Evolutionary conservation across 2,888 invertebrate genomes (phyloP), one percentile per base, ranked within the genome.

Genomic region (Cylindroiulus punctatus): DNA sequence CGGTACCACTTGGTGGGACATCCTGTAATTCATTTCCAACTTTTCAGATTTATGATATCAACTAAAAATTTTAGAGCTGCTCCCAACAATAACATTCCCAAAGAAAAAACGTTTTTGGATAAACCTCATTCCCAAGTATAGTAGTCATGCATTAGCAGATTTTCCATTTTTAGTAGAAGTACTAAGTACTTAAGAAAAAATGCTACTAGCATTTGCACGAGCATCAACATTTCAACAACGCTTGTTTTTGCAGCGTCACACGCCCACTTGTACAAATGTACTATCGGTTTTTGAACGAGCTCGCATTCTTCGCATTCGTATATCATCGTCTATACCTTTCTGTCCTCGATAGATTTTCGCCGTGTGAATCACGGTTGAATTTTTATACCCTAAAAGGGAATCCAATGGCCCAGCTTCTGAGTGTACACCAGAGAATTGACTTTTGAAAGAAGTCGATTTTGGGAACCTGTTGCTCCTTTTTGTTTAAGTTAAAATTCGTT

Each of bases 241-340:
- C 22, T 57, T 57, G 57, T 57, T 57, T 57, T 57, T 57, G n/a
- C 19, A 57, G 57, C 22, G 3, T 4, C 19, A n/a, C 57, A 19
- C 57, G n/a, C 57, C 57, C 57, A 57, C 57, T 57, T 57, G 22
- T 36, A n/a, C n/a, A n/a, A n/a, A n/a, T n/a, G n/a, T 17, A 22
- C n/a, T 57, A 57, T 57, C 22, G 57, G 57, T 57, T 57, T 57
- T 57, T 57, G 57, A 57, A 57, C 57, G 22, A 22, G 22, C 47
- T 47, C 47, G 47, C 57, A 57, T 57, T 57, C 57, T 57, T 57
- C 57, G 19, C 57, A 57, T 57, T 57, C 57, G 57, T 57, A 57
- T 22, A 57, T 57, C 57, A 57, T 57, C 57, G 57, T 57, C 57
- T n/a, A n/a, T n/a, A 57, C 57, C 57, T 57, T n/a, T 57, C 57